Percentiles rank a stretch among this genome's conserved stretches.
phyloP scores from a whole-genome alignment of 2,113 vertebrate genomes.

The Plecturocebus donacophilus region DNA sequence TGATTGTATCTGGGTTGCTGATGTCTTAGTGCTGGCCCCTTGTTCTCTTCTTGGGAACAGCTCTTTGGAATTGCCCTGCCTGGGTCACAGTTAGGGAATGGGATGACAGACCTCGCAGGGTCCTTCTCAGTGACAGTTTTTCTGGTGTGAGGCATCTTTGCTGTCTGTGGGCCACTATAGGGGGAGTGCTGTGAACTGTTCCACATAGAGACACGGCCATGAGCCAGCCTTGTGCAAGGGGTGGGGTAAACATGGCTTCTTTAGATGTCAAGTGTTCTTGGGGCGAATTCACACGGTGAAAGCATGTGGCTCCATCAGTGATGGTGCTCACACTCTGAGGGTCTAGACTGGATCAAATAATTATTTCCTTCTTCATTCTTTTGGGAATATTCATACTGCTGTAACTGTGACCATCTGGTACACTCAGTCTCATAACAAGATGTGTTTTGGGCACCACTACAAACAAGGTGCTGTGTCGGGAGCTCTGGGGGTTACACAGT shows the following conservation, averaged over 20 bases:
- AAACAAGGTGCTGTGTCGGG: not conserved
- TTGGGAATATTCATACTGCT: not conserved
- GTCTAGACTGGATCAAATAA: not conserved
- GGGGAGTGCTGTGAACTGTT: not conserved
- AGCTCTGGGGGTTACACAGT: not conserved
- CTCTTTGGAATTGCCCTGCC: not conserved
- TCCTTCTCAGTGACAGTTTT: not conserved
- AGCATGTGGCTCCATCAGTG: not conserved
- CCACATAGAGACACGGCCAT: fast-evolving
- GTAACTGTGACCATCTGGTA: not conserved
- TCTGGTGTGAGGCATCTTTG: not conserved
- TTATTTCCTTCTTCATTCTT: not conserved
- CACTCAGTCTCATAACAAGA: not conserved
- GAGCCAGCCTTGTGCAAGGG: fast-evolving
- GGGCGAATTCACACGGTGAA: not conserved
- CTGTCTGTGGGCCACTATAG: not conserved
- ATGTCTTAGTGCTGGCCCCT: no score
- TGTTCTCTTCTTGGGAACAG: not conserved
- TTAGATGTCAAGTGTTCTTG: not conserved
- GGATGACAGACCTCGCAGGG: not conserved
- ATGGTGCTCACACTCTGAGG: not conserved
- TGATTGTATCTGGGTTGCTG: not conserved
- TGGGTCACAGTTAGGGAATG: not conserved
- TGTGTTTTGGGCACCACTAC: not conserved
- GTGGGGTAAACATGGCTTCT: fast-evolving